These are phyloP conservation scores for Abscondita cerata DNA, from an alignment of 2,888 invertebrate genomes.

Conservation along the genomic window DNA sequence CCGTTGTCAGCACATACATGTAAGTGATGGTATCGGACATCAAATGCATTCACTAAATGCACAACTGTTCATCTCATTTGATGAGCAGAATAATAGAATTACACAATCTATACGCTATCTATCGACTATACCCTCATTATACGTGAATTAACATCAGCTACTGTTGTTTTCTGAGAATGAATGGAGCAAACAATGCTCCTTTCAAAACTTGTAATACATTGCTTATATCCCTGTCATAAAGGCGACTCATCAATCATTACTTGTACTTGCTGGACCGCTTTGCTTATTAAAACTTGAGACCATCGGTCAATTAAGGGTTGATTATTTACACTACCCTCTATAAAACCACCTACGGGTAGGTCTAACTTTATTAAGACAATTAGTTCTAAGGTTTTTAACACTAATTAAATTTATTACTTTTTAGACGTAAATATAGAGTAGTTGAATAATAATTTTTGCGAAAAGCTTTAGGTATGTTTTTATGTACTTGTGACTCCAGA, in stretches of 20 bases:
- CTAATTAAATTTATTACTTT: no score
- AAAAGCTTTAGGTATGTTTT: no score
- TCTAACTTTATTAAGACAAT: not conserved
- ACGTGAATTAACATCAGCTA: conserved; percentile 45
- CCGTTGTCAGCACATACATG: conserved; percentile 29
- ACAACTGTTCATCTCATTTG: conserved; percentile 52
- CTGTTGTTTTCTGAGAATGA: conserved; percentile 40
- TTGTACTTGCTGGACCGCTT: conserved; percentile 41
- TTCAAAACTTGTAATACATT: conserved; percentile 46
- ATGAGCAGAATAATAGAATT: conserved; percentile 50
- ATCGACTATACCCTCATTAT: conserved; percentile 51
- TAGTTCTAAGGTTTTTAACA: no score
- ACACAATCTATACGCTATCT: conserved; percentile 48
- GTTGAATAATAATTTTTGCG: no score
- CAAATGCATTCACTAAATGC: conserved; percentile 42
- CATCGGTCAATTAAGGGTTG: conserved; percentile 48
- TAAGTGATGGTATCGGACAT: conserved; percentile 36
- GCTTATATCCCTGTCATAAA: conserved; percentile 49
- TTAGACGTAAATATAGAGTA: no score
- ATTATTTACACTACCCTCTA: conserved; percentile 11
- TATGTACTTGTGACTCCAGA: no score
- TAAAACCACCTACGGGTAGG: not conserved
- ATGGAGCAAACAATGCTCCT: conserved; percentile 43
- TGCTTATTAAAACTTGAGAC: conserved; percentile 48
- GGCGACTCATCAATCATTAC: conserved; percentile 49